Evolutionary conservation across 2,797 vertebrate genomes (phyloP), one percentile per base, ranked within the genome.

Genomic region (Cirrhinus molitorella): DNA sequence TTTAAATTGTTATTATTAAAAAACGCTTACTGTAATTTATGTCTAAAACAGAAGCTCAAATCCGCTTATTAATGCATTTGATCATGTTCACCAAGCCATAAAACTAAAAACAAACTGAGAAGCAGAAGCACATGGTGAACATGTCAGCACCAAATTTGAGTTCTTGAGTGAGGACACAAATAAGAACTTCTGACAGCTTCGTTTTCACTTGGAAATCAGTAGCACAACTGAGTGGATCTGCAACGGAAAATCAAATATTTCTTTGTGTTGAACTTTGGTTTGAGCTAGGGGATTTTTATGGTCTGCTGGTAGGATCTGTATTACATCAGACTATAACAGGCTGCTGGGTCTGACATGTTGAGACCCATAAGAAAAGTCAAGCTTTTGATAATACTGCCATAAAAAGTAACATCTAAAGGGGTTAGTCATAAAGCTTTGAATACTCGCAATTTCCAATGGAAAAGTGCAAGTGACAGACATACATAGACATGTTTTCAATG

Each of bases 311-410:
- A 21, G 49, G 19, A 37, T 80, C 51, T 31, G 19, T 61, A 23
- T 61, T 12, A 81, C 28, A 4, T 73, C 79, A 37, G 17, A 81
- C 14, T 72, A 49, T 16, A 63, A 51, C 13, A 73, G 21, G 19
- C 34, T 65, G 14, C n/a, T 7, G 16, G 34, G 19, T 71, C 79
- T 45, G 53, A 80, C 79, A 45, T 57, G 51, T 70, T 43, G 51
- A 71, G 53, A 71, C 53, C 12, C 19, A 57, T 16, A 45, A 28
- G 16, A 13, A 68, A 70, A 70, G 28, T 5, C 4, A 79, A 53
- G 47, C 63, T 53, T 23, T 79, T 23, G n/a, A 12, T 47, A 67
- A 13, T 11, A 9, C 57, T 17, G 17, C 13, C 47, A 79, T 21
- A 5, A 68, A 31, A 34, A 21, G 19, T 34, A 10, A 34, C 9